Base-by-base conservation (phyloP, 2,113 vertebrate species). In the Mugil cephalus region DNA sequence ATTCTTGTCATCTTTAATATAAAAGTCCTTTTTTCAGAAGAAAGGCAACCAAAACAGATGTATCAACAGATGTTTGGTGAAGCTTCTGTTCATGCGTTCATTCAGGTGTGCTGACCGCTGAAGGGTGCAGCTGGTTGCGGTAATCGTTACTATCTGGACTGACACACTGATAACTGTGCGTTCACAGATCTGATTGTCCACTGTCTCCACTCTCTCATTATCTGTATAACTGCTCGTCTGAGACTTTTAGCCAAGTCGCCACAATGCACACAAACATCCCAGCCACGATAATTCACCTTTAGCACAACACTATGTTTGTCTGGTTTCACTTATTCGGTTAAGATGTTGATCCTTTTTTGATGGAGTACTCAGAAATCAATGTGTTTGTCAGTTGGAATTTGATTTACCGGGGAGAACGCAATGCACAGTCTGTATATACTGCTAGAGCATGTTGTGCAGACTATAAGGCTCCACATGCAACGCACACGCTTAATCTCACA, bases 171-270 rank as follows among this genome's bases (percentile, higher is more conserved):
- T 11, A 15, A 55, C 55, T 54, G 74, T 30, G 24, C 24, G 24
- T 30, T 3, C 84, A 88, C 77, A 87, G 75, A 78, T 84, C 83
- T 80, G 80, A 88, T 88, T 90, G 85, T 92, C 74, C 56, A 30
- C 67, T 47, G 71, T 75, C 55, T 88, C 88, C 91, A 84, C 80
- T 83, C 70, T 70, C 84, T 87, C 79, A 92, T 92, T 91, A 92
- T 89, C 88, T 89, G 53, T 72, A 34, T 75, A 81, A 78, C 54
- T 88, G 79, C 79, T 76, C 68, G 91, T 91, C 92, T 91, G 85
- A 76, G 88, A 87, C 82, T 71, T 88, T 82, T 76, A 68, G 73
- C 66, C 56, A 47, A 69, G 81, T 68, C 82, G 80, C 73, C 63
- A 36, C 61, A 58, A 21, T 60, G 69, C 56, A 79, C 79, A 87